Conservation (phyloP, 1,140 invertebrate species). For the Trichogramma pretiosum region DNA sequence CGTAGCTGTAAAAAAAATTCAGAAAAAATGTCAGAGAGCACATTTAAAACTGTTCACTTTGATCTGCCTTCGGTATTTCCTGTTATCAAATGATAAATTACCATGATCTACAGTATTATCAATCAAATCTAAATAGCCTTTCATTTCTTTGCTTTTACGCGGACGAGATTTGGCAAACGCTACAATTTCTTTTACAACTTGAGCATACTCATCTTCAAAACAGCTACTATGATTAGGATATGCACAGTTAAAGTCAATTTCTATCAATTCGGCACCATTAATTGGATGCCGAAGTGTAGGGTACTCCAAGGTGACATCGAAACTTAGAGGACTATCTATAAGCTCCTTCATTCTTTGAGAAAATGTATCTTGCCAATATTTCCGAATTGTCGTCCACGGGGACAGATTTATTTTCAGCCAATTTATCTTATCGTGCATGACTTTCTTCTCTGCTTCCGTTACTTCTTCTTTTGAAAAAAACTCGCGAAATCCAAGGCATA, state of each 20-base stretch:
- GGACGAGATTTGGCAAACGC: too few species aligned
- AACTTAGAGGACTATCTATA: background rate
- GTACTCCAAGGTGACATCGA: too few species aligned
- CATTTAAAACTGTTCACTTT: too few species aligned
- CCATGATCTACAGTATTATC: background rate
- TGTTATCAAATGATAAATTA: conserved; percentile 6
- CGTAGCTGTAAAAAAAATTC: too few species aligned
- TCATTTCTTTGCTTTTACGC: background rate
- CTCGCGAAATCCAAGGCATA: background rate
- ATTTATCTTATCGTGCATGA: conserved; percentile 4
- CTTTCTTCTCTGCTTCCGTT: too few species aligned
- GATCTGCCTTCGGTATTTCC: too few species aligned
- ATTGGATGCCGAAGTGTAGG: too few species aligned
- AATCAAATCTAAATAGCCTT: conserved; percentile 6
- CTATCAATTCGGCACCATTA: conserved; percentile 11
- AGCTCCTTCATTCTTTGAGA: conserved; percentile 11
- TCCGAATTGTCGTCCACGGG: conserved; percentile 12
- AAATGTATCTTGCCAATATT: conserved; percentile 14
- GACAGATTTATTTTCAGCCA: conserved; percentile 12
- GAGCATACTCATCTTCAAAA: conserved; percentile 1
- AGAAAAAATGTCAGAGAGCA: too few species aligned
- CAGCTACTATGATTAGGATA: conserved; percentile 9
- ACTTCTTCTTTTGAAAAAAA: too few species aligned
- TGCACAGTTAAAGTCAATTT: conserved; percentile 10
- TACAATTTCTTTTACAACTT: conserved; percentile 1